Evolutionary conservation across 1,140 invertebrate genomes (phyloP).

Genomic region (Cyphomyrmex costatus): DNA sequence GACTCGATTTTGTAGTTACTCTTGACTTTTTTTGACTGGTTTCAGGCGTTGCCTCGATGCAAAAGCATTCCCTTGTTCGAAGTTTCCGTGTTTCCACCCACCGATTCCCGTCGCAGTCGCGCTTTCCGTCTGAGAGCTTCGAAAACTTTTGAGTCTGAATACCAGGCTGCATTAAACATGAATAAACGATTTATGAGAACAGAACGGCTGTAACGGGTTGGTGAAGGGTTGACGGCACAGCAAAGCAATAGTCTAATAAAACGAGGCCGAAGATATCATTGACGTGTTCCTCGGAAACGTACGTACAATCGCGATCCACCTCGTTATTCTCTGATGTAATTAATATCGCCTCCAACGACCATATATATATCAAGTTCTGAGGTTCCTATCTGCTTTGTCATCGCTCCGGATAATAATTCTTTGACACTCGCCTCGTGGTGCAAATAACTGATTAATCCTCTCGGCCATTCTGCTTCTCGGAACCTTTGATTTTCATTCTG

Average conservation of each 20-base stretch:
- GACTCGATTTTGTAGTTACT: conserved; percentile 69
- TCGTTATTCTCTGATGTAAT: conserved; percentile 74
- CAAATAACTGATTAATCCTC: conserved; percentile 48
- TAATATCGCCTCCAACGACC: conserved; percentile 69
- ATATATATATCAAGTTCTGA: conserved; percentile 22
- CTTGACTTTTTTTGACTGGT: conserved; percentile 65
- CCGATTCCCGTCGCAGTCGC: conserved; percentile 53
- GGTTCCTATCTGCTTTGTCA: conserved; percentile 79
- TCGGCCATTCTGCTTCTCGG: conserved; percentile 17
- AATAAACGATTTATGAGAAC: conserved; percentile 82
- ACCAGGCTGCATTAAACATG: conserved; percentile 79
- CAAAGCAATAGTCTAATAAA: conserved; percentile 46
- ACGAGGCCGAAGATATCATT: conserved; percentile 54
- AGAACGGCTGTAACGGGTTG: conserved; percentile 54
- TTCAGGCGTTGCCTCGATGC: conserved; percentile 73
- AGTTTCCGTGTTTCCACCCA: conserved; percentile 67
- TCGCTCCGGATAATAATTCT: conserved; percentile 77
- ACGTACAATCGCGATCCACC: conserved; percentile 52
- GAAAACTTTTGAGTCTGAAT: conserved; percentile 73
- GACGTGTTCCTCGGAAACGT: conserved; percentile 22
- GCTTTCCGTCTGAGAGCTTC: conserved; percentile 78
- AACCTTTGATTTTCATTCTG: conserved; percentile 56
- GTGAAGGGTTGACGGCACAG: conserved; percentile 35
- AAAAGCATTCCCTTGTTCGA: conserved; percentile 82
- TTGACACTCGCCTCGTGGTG: conserved; percentile 33